Base-by-base conservation (phyloP, 2,888 invertebrate genomes). In the Automeris io region DNA sequence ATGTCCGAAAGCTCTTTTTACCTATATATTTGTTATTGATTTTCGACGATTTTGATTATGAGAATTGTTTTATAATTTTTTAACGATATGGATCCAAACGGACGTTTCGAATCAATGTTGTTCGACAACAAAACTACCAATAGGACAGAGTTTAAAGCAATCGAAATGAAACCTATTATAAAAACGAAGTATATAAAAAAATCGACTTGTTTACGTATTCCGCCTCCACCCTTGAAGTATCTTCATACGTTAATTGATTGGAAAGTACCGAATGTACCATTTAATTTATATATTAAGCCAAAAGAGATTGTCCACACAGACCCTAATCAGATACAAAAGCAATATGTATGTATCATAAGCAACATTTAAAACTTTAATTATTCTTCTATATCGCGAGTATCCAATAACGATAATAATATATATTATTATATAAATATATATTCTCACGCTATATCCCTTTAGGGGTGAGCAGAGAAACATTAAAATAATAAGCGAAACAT, bases 221-320 rank as follows among this genome's bases (percentile, higher is more conserved):
- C 43, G 11, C 40, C 39, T 3, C 35, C 45, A 1, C 57, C 57
- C 1, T 13, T 62, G 36, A 71, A 61, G 40, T 48, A 65, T 21
- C 18, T 53, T 2, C 56, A 69, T 9, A 56, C 69, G 1, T 21
- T 73, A 33, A 47, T 47, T 0, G 50, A 59, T 0, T 66, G 60
- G 58, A 64, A 47, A 18, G 40, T 35, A 1, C 41, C 45, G 0
- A 39, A 42, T 9, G 41, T 65, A 0, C 63, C 61, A 0, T 55
- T 63, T 9, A 45, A 55, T 24, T 34, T 61, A 19, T 56, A 46
- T 24, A 41, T 56, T 7, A 59, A 42, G 11, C 53, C 47, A 2
- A 64, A 65, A 8, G 57, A 55, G 2, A 56, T 66, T 3, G 21
- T 62, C 5, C 47, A 51, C 1, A 57, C 55, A 0, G 43, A 62